Conservation (phyloP, 2,888 invertebrate species). For the Caprella mutica region DNA sequence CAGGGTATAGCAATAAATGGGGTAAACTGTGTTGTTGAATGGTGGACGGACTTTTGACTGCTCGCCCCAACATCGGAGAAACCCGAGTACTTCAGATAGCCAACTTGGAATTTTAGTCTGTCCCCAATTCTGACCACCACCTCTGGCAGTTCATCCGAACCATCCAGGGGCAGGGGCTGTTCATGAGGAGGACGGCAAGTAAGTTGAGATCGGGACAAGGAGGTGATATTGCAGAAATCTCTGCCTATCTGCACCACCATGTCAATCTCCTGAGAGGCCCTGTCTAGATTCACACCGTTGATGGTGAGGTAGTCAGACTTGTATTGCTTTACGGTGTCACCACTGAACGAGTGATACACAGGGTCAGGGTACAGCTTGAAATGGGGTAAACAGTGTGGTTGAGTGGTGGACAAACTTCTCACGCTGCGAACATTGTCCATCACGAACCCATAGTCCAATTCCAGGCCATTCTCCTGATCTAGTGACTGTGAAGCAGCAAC, state of each 20-base stretch:
- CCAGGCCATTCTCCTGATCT: constrained; percentile 67
- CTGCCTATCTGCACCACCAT: constrained; percentile 79
- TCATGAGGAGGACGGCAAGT: constrained; percentile 85
- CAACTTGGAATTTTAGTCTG: constrained; percentile 68
- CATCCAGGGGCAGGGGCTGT: constrained; percentile 54
- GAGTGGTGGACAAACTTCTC: constrained; percentile 26
- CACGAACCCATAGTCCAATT: constrained; percentile 82
- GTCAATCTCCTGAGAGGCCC: constrained; percentile 79
- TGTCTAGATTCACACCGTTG: constrained; percentile 78
- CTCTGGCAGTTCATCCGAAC: constrained; percentile 44
- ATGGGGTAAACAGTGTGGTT: constrained; percentile 37
- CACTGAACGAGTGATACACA: constrained; percentile 71
- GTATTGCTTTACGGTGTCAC: constrained; percentile 58
- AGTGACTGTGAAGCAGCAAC: constrained; percentile 44
- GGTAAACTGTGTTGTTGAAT: constrained; percentile 6
- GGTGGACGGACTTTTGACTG: constrained; percentile 50
- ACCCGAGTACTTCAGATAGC: constrained; percentile 71
- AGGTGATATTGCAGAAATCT: constrained; percentile 85
- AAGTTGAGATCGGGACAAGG: constrained; percentile 76
- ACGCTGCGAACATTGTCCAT: constrained; percentile 75
- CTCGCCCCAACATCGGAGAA: constrained; percentile 67
- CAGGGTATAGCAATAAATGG: constrained; percentile 73
- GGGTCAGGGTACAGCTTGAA: constrained; percentile 88
- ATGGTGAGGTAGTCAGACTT: constrained; percentile 93
- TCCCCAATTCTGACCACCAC: constrained; percentile 61